Evolutionary conservation across 2,888 invertebrate genomes (phyloP), one percentile per base, ranked within the genome.

Genomic region (Sminthurinus aureus): DNA sequence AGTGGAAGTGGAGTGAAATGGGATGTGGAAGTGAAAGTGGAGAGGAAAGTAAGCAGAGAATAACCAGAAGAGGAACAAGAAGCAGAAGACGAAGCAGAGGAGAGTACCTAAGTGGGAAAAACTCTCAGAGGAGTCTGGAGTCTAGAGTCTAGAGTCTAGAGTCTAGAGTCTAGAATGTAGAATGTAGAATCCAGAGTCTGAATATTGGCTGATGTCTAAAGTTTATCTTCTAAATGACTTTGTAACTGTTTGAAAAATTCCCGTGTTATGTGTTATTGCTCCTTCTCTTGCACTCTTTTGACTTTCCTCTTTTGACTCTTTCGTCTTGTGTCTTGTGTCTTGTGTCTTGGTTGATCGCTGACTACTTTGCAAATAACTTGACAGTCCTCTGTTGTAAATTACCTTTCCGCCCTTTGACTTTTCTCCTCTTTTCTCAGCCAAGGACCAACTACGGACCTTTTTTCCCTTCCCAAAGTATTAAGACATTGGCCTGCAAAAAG

Each of bases 141-240:
- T 22, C 24, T 71, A 24, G 8, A n/a, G 18, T 51, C 20, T n/a
- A 22, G 50, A 75, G 75, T 75, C 50, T 75, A 75, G 3, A 38
- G 38, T 38, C 11, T 69, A n/a, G 58, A 58, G 15, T 18, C 11
- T 69, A 9, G 11, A 24, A 26, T 22, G 2, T 71, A 24, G 8
- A n/a, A 6, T 51, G 6, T n/a, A 22, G 50, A 75, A 51, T 75
- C 50, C 51, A 75, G 3, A 38, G 38, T 38, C 11, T 69, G 20
- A 24, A 24, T 22, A 71, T 71, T 24, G 71, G 71, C 24, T 71
- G 26, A 71, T 51, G 18, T 51, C 20, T n/a, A 22, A 75, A 75
- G 75, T 75, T 75, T 75, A 75, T 77, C 77, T 77, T 77, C 22
- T 64, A 58, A 77, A 78, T 78, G 78, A 78, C 78, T 78, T 78